Evolutionary conservation across 2,113 vertebrate species (phyloP).

Genomic region (Zootoca vivipara): DNA sequence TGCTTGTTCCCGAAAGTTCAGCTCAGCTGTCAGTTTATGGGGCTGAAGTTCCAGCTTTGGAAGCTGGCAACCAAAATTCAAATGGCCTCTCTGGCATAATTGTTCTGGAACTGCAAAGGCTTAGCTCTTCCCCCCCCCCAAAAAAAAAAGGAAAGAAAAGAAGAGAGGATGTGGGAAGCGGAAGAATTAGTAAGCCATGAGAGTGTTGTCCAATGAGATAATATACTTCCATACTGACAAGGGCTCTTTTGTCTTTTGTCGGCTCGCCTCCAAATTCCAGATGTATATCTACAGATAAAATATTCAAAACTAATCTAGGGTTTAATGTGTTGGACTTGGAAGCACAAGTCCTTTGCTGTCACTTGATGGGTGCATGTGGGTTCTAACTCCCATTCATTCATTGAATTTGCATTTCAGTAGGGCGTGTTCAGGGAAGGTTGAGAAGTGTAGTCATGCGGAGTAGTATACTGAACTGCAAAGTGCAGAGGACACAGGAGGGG

Average conservation of each 20-base stretch:
- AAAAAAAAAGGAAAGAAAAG: background rate
- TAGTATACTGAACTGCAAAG: too few species aligned
- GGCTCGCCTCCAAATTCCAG: constrained; percentile 11
- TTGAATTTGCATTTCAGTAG: background rate
- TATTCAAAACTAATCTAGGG: background rate
- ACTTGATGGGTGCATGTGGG: background rate
- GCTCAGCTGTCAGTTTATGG: background rate
- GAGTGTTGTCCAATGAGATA: constrained; percentile 14
- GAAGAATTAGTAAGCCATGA: constrained; percentile 5
- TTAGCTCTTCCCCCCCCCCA: background rate
- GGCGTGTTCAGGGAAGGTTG: background rate
- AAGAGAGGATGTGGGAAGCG: background rate
- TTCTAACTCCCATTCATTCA: constrained; percentile 1
- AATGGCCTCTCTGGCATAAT: background rate
- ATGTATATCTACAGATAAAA: constrained; percentile 26
- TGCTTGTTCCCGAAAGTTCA: background rate
- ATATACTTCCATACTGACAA: constrained; percentile 16
- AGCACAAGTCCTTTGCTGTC: constrained; percentile 13
- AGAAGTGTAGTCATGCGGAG: background rate
- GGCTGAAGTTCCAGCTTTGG: background rate
- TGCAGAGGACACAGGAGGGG: too few species aligned
- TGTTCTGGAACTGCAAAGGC: background rate
- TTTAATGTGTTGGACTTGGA: constrained; percentile 19
- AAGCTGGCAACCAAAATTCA: background rate
- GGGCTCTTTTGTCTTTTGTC: constrained; percentile 6